Evolutionary conservation across 2,113 vertebrate species (phyloP).

Genomic region (Gymnocephalus cernua): DNA sequence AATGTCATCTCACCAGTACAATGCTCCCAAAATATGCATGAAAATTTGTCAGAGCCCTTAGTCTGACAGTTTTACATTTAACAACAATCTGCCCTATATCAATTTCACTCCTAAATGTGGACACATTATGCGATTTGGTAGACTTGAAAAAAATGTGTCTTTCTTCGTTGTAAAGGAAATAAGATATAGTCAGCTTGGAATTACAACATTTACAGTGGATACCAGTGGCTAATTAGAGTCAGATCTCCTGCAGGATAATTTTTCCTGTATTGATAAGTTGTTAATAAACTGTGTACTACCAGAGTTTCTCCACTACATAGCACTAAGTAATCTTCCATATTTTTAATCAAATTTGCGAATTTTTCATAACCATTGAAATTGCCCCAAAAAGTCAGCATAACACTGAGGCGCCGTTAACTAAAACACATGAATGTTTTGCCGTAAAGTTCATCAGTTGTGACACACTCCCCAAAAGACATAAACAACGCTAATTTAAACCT

Average conservation of each 20-base stretch:
- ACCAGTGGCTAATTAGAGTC: background rate
- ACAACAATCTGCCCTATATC: slow-evolving; percentile 1
- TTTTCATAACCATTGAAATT: background rate
- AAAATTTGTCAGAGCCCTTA: slow-evolving; percentile 30
- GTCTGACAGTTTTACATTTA: slow-evolving; percentile 40
- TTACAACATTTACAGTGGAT: background rate
- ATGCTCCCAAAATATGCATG: slow-evolving; percentile 7
- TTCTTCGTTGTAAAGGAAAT: background rate
- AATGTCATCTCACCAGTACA: slow-evolving; percentile 42
- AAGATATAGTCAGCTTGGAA: background rate
- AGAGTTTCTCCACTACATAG: background rate
- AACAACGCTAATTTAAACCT: background rate
- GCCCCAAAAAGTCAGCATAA: background rate
- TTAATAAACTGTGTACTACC: background rate
- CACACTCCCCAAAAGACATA: no score
- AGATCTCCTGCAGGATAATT: background rate
- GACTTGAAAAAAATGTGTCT: slow-evolving; percentile 3
- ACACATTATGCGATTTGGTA: slow-evolving; percentile 4
- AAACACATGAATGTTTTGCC: background rate
- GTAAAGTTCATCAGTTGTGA: background rate
- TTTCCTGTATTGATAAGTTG: background rate
- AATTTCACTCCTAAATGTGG: background rate
- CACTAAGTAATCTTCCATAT: background rate
- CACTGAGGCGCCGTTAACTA: background rate
- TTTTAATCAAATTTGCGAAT: background rate